Conservation (phyloP, 2,113 vertebrate species). For the Origma solitaria region DNA sequence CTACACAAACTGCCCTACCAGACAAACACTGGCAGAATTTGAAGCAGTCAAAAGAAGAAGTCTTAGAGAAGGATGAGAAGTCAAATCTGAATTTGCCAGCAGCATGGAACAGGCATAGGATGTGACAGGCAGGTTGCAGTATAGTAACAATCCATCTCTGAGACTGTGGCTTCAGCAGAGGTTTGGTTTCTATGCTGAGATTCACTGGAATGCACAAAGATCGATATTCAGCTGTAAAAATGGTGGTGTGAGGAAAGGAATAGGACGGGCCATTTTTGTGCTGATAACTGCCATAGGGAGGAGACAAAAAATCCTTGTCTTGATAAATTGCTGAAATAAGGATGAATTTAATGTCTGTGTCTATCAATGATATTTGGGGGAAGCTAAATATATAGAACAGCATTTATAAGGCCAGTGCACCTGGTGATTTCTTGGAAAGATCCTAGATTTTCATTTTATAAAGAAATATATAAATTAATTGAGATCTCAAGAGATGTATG, state of each 20-base stretch:
- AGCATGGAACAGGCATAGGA: neutral
- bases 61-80: neutral
- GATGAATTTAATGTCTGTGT: neutral
- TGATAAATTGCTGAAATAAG: neutral
- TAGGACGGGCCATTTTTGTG: neutral
- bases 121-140: neutral
- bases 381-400: neutral
- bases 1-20: neutral
- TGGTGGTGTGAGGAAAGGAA: neutral
- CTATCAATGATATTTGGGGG: neutral
- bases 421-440: neutral
- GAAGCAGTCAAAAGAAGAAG: neutral
- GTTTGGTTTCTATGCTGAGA: neutral
- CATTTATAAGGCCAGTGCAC: neutral
- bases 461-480: neutral
- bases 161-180: neutral
- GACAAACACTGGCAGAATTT: neutral
- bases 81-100: neutral
- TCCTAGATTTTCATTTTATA: neutral
- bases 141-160: neutral
- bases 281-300: neutral
- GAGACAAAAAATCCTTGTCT: neutral
- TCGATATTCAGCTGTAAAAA: neutral
- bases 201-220: neutral
- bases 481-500: neutral